Evolutionary conservation across 2,888 invertebrate species (phyloP).

Genomic region (Tholera decimalis): DNA sequence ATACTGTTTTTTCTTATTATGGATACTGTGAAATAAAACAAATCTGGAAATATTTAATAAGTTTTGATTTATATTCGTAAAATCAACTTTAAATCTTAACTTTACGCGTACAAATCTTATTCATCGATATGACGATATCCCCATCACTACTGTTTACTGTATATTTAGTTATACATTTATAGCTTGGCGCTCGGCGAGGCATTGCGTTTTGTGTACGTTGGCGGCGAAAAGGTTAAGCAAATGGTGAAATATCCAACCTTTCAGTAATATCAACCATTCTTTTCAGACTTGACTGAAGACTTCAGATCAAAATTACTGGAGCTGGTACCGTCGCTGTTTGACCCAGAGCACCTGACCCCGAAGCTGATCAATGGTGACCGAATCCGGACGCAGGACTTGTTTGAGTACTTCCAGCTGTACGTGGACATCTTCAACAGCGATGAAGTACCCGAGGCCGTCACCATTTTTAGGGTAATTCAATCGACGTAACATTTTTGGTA

Average conservation of each 20-base stretch:
- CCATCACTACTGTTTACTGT: no score
- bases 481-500: not conserved
- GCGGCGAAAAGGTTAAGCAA: not conserved
- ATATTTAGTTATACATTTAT: no score
- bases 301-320: constrained; percentile 96
- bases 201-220: no score
- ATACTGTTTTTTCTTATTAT: no score
- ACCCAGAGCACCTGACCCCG: constrained; percentile 96
- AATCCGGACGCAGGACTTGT: constrained; percentile 97
- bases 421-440: constrained; percentile 99
- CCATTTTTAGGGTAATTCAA: constrained; percentile 95
- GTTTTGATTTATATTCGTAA: no score
- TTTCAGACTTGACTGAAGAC: constrained; percentile 96
- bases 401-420: constrained; percentile 99
- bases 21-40: no score
- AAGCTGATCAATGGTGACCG: constrained; percentile 98
- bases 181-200: no score
- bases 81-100: no score
- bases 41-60: no score
- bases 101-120: no score
- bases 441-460: constrained; percentile 99
- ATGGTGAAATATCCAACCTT: not conserved
- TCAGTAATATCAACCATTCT: not conserved
- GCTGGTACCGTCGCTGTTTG: constrained; percentile 96
- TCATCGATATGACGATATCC: no score